Percentiles rank a stretch among this genome's conserved stretches.
These are phyloP conservation scores for Epinotia bilunana DNA, from an alignment of 2,888 invertebrate genomes.

Conservation along the genomic window DNA sequence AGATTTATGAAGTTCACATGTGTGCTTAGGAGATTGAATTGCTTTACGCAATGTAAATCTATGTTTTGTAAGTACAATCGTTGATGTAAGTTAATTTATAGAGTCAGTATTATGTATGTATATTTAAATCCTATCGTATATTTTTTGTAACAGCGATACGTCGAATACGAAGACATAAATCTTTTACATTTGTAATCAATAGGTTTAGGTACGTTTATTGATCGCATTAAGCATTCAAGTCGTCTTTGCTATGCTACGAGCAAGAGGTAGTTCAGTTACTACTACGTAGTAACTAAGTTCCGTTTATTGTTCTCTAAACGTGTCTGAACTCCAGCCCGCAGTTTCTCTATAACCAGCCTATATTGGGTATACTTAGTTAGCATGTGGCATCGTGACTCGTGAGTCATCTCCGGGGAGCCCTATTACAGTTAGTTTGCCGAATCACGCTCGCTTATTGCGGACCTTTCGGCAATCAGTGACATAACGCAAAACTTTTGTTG, in stretches of 20 bases:
- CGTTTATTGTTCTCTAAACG: conserved; percentile 44
- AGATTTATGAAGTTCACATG: conserved; percentile 82
- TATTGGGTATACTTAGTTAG: conserved; percentile 62
- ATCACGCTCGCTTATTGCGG: conserved; percentile 75
- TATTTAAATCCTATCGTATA: neutral
- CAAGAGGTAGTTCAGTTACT: conserved; percentile 32
- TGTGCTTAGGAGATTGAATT: conserved; percentile 76
- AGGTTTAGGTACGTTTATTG: conserved; percentile 2
- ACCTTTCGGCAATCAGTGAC: conserved; percentile 57
- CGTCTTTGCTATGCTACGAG: conserved; percentile 22
- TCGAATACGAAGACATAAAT: conserved; percentile 11
- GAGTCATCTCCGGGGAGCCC: conserved; percentile 74
- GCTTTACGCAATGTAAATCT: conserved; percentile 66
- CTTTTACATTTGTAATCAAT: conserved; percentile 21
- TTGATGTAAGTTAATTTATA: conserved; percentile 11
- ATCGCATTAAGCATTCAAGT: conserved; percentile 42
- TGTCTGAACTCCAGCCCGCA: conserved; percentile 31
- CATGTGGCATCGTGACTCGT: conserved; percentile 65
- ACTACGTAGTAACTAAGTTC: conserved; percentile 40
- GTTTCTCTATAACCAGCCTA: conserved; percentile 59
- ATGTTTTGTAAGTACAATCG: conserved; percentile 53
- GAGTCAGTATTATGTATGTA: neutral
- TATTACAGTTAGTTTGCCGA: conserved; percentile 76
- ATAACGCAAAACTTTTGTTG: conserved; percentile 49
- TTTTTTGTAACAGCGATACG: neutral